phyloP scores from a whole-genome alignment of 2,888 invertebrate genomes.

The Theretra japonica region DNA sequence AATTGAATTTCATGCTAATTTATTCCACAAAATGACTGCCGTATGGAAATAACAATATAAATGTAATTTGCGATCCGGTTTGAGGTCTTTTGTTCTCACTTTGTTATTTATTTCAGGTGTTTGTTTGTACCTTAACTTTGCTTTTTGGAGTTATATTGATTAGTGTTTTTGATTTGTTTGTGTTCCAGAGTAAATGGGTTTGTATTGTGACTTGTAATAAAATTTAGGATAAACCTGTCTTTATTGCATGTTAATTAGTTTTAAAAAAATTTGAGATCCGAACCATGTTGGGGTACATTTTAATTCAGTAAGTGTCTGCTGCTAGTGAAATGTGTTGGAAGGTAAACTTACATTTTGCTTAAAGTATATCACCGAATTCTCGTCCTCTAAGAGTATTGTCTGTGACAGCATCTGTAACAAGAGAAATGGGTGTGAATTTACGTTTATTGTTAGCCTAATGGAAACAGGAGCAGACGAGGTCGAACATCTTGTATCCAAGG shows the following conservation, averaged over 20 bases:
- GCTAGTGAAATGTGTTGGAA: neutral
- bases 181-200: neutral
- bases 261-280: too few relatives aligned
- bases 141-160: conserved; percentile 9
- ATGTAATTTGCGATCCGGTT: conserved; percentile 36
- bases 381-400: conserved; percentile 67
- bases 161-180: neutral
- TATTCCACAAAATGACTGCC: conserved; percentile 59
- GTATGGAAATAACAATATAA: conserved; percentile 45
- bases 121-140: neutral
- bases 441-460: neutral
- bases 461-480: neutral
- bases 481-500: neutral
- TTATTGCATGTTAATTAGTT: too few relatives aligned
- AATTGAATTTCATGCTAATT: conserved; percentile 67
- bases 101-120: conserved; percentile 20
- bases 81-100: conserved; percentile 17
- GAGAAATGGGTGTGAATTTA: conserved; percentile 31
- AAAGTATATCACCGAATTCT: conserved; percentile 67
- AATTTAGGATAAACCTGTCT: too few relatives aligned
- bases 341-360: conserved; percentile 72
- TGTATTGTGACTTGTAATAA: neutral
- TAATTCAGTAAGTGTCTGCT: neutral
- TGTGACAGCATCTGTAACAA: conserved; percentile 76
- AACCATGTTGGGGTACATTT: neutral